Base-by-base conservation (phyloP, 2,888 invertebrate genomes). In the Melieria picta region DNA sequence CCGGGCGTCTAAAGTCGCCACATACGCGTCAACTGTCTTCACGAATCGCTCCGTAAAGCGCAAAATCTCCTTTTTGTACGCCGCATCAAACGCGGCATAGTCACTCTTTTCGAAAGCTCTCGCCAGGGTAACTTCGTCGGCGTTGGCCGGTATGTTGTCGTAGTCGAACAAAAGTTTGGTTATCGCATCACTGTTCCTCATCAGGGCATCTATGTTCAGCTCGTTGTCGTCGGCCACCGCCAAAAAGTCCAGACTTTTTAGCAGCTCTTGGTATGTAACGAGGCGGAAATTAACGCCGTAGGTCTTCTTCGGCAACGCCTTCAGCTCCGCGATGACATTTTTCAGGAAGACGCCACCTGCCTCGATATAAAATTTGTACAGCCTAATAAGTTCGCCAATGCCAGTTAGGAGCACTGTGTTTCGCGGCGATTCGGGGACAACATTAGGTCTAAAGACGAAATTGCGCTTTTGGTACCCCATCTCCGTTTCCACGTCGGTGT, bases 251-350 rank as follows among this genome's bases (percentile, higher is more conserved):
- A 67, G 43, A 47, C 11, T 5, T 4, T 42, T 13, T 13, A 67
- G 7, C 5, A 47, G 58, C 16, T 42, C 7, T 4, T 11, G 7
- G 7, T 60, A n/a, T 16, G 58, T 58, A 5, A 47, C 16, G 4
- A 50, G 13, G 47, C 45, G 42, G 4, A 11, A 43, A 5, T 60
- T 45, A 11, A 67, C 45, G 5, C n/a, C 60, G 42, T 42, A 3
- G 7, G 48, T 67, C 13, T 48, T 67, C 10, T 50, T 13, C 43
- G 60, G 67, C 30, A 50, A n/a, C 4, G 50, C 50, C 5, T 60
- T 50, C 50, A 67, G 42, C 16, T 67, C 67, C 4, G 10, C 16
- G 43, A 67, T 7, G n/a, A 67, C 48, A 42, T 58, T 10, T 11
- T 50, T 50, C 3, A 67, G 7, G 16, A 67, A 60, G 4, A 1